Percentiles rank a stretch among this genome's conserved stretches.
phyloP scores from a whole-genome alignment of 2,797 vertebrate species.

The Todus mexicanus region DNA sequence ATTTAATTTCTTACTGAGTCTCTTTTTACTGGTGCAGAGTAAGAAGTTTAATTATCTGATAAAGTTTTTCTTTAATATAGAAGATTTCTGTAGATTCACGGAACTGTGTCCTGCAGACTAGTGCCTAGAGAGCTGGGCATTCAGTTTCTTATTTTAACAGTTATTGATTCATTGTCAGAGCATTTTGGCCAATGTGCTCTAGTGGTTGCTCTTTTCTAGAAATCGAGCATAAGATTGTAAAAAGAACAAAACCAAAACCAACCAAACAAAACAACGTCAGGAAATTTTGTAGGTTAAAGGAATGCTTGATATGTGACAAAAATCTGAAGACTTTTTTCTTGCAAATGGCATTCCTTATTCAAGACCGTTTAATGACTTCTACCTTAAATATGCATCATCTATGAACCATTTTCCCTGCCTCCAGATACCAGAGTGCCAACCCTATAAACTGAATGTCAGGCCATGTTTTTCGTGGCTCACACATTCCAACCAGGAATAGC shows the following conservation, averaged over 20 bases:
- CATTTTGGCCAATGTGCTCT: neutral
- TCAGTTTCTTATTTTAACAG: neutral
- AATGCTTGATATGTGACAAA: neutral
- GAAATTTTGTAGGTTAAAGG: neutral
- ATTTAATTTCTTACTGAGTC: neutral
- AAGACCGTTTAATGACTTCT: neutral
- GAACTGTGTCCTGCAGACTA: neutral
- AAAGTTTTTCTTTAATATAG: neutral
- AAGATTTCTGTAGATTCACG: neutral
- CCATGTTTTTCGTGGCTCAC: slow-evolving; percentile 24
- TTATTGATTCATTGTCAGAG: neutral
- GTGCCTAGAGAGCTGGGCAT: neutral
- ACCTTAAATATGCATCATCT: neutral
- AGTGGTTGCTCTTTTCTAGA: neutral
- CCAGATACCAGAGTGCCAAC: neutral
- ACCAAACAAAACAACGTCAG: neutral
- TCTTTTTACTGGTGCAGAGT: neutral
- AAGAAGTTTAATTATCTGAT: slow-evolving; percentile 19
- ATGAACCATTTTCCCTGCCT: neutral
- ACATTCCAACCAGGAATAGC: slow-evolving; percentile 10
- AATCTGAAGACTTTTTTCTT: neutral
- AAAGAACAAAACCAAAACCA: neutral
- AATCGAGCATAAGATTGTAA: neutral
- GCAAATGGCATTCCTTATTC: neutral
- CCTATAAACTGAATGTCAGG: neutral